Conservation (phyloP, 2,113 vertebrate genomes). For the Muscicapa adusta region DNA sequence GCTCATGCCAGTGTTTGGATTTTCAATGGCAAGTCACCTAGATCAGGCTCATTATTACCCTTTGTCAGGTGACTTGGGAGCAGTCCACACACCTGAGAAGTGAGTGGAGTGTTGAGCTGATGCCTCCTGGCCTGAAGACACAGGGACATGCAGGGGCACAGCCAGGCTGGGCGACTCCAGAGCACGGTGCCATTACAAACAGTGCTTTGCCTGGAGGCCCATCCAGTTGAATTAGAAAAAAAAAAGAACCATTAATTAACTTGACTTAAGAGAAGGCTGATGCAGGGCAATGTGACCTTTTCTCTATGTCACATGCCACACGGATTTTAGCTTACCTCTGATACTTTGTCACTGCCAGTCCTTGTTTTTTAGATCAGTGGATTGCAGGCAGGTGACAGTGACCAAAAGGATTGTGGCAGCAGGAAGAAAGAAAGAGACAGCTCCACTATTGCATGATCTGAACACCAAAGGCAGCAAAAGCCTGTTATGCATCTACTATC, state of each 20-base stretch:
- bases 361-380: constrained; percentile 8
- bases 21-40: background rate
- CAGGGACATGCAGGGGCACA: background rate
- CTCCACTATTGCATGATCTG: background rate
- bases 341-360: constrained; percentile 51
- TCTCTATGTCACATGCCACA: constrained; percentile 73
- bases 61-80: background rate
- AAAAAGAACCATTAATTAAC: constrained; percentile 67
- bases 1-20: accelerated
- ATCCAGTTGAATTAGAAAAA: constrained; percentile 70
- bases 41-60: background rate
- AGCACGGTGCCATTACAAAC: background rate
- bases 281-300: constrained; percentile 73
- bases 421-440: background rate
- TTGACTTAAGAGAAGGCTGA: constrained; percentile 66
- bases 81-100: background rate
- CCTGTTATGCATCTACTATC: background rate
- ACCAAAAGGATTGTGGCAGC: background rate
- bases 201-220: constrained; percentile 61
- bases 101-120: background rate
- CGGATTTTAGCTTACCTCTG: constrained; percentile 55
- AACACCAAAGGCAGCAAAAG: background rate
- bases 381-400: background rate
- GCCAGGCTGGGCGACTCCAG: constrained; percentile 8
- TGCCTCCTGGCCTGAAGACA: background rate